Evolutionary conservation across 2,113 vertebrate genomes (phyloP).

Genomic region (Junco hyemalis): DNA sequence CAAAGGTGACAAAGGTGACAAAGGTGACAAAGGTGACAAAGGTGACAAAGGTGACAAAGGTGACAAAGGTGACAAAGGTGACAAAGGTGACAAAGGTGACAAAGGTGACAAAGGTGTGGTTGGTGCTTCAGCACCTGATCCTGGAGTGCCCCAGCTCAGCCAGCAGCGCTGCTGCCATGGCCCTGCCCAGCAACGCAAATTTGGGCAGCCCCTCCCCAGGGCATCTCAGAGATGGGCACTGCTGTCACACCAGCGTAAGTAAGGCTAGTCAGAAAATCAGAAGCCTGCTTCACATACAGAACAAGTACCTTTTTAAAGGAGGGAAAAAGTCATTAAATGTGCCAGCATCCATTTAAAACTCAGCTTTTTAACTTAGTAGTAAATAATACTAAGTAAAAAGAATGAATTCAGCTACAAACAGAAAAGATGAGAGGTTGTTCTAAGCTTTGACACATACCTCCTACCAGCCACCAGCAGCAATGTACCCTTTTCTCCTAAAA

Average conservation of each 20-base stretch:
- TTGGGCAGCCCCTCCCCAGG: background rate
- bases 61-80: no score
- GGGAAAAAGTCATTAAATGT: fast-evolving
- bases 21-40: no score
- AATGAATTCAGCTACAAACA: background rate
- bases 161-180: background rate
- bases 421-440: background rate
- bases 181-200: background rate
- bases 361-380: background rate
- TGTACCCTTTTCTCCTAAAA: fast-evolving
- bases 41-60: no score
- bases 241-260: fast-evolving
- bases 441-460: background rate
- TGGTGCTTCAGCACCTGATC: fast-evolving
- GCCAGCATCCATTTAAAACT: background rate
- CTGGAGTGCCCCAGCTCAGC: fast-evolving
- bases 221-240: background rate
- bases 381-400: background rate
- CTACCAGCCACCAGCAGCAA: background rate
- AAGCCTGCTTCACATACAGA: background rate
- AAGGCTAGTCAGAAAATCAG: background rate
- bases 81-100: no score
- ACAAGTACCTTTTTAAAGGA: background rate
- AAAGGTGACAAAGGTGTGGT: background rate
- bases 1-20: no score